These are phyloP conservation scores for Pseudocheirus occidentalis DNA, from an alignment of 2,797 vertebrate species.

Conservation along the genomic window DNA sequence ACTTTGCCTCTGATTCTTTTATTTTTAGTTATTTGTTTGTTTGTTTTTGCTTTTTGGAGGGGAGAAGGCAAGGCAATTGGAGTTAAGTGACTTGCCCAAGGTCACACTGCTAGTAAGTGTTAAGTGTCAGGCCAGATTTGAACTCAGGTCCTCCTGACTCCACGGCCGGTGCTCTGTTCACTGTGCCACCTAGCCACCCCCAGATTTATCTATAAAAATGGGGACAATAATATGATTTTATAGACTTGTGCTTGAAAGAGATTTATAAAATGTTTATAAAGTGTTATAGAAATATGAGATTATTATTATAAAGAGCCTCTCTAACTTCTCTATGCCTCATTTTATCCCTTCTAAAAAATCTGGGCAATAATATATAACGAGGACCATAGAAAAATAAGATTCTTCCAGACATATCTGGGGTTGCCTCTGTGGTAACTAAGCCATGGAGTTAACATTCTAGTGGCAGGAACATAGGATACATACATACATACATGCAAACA, in stretches of 20 bases:
- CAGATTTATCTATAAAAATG: neutral
- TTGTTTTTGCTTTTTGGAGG: too few relatives aligned
- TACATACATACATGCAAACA: too few relatives aligned
- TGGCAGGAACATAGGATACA: neutral
- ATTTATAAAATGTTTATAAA: neutral
- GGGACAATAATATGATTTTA: neutral
- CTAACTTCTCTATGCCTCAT: neutral
- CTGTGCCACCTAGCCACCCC: too few relatives aligned
- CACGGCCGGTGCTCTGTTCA: too few relatives aligned
- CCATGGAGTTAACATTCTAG: neutral
- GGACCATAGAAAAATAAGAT: neutral
- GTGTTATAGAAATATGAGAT: neutral
- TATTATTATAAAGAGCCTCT: neutral
- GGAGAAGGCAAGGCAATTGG: too few relatives aligned
- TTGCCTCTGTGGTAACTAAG: neutral
- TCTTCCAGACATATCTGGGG: neutral
- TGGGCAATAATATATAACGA: neutral
- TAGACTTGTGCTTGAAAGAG: neutral
- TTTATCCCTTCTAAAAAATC: neutral
- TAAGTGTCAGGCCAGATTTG: too few relatives aligned
- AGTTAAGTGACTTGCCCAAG: too few relatives aligned
- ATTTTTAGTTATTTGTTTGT: too few relatives aligned
- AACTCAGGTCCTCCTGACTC: too few relatives aligned
- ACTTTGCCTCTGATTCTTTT: neutral
- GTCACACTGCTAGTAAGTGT: too few relatives aligned